A percentile compares a stretch with the other conserved stretches of the same genome.
Conservation (phyloP, 2,888 invertebrate species). For the Erebia ligea region DNA sequence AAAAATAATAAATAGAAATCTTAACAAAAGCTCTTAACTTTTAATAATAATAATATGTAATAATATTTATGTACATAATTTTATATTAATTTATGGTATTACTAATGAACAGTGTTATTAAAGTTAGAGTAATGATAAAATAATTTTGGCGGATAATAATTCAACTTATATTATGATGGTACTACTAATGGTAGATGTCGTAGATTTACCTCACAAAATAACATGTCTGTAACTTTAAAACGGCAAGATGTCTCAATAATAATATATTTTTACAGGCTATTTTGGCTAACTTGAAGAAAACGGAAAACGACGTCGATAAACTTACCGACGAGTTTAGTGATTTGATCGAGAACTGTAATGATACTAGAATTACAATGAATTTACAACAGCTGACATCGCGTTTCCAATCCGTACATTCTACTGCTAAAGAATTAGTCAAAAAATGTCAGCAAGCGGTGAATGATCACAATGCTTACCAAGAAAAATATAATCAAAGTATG, state of each 20-base stretch:
- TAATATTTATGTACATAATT: neutral
- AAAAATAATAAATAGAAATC: slow-evolving; percentile 46
- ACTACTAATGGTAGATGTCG: slow-evolving; percentile 79
- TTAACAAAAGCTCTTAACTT: slow-evolving; percentile 29
- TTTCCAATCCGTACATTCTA: slow-evolving; percentile 94
- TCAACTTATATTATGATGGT: slow-evolving; percentile 40
- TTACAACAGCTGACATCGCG: slow-evolving; percentile 95
- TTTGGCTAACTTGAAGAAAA: slow-evolving; percentile 90
- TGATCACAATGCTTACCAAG: slow-evolving; percentile 91
- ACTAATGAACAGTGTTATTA: slow-evolving; percentile 8
- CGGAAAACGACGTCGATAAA: slow-evolving; percentile 94
- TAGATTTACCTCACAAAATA: slow-evolving; percentile 64
- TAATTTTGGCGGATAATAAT: slow-evolving; percentile 13
- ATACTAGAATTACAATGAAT: slow-evolving; percentile 93
- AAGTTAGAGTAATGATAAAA: neutral
- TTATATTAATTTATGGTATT: slow-evolving; percentile 4
- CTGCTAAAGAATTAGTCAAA: slow-evolving; percentile 94
- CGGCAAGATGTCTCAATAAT: slow-evolving; percentile 12
- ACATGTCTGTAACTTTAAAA: neutral
- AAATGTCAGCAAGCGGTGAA: slow-evolving; percentile 95
- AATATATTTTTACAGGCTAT: slow-evolving; percentile 84
- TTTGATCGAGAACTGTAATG: slow-evolving; percentile 92
- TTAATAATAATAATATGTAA: too few species aligned
- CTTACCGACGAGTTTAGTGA: slow-evolving; percentile 93
- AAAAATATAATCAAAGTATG: slow-evolving; percentile 92